A percentile compares a stretch with the other conserved stretches of the same genome.
phyloP scores from a whole-genome alignment of 1,140 invertebrate species.

The Musca vetustissima region DNA sequence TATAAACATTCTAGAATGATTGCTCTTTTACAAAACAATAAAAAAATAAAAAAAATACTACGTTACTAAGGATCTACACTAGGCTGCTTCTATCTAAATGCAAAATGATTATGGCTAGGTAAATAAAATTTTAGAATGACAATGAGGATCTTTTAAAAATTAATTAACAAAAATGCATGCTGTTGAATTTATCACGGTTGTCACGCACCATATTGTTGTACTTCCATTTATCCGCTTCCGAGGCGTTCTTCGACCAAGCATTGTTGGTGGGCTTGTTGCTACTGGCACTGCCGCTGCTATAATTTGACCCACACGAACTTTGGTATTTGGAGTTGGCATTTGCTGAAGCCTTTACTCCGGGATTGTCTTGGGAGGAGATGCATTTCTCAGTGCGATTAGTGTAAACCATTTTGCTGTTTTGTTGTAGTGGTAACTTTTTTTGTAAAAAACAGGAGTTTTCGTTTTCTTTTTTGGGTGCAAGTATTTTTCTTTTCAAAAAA shows the following conservation, averaged over 20 bases:
- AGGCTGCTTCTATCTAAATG: too few species aligned
- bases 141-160: background rate
- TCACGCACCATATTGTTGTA: slow-evolving; percentile 52
- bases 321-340: slow-evolving; percentile 2
- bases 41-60: background rate
- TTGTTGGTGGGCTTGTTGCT: slow-evolving; percentile 3
- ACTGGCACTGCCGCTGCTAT: slow-evolving; percentile 26
- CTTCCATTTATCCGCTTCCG: slow-evolving; percentile 48
- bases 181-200: slow-evolving; percentile 49
- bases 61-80: slow-evolving; percentile 1
- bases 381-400: slow-evolving; percentile 48
- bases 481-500: background rate
- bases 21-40: too few species aligned
- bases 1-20: too few species aligned
- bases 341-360: background rate
- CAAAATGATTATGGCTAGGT: too few species aligned
- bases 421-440: background rate
- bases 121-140: background rate
- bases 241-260: slow-evolving; percentile 41
- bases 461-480: too few species aligned
- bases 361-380: slow-evolving; percentile 25
- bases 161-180: slow-evolving; percentile 50
- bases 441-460: background rate
- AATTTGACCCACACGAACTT: slow-evolving; percentile 1
- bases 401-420: slow-evolving; percentile 43